Evolutionary conservation across 2,888 invertebrate genomes (phyloP).

Genomic region (Apodemia mormo): DNA sequence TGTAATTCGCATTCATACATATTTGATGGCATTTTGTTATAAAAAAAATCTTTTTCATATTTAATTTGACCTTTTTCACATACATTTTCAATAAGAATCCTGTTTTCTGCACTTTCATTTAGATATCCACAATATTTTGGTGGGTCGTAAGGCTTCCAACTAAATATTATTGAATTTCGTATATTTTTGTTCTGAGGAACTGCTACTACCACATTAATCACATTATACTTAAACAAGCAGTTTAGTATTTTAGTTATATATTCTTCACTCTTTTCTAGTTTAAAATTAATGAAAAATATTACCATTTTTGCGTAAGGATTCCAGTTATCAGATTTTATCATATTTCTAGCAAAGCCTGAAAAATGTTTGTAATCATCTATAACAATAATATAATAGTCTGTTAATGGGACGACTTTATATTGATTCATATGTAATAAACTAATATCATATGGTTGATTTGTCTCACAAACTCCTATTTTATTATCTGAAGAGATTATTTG

Average conservation of each 20-base stretch:
- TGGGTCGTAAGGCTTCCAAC: constrained; percentile 67
- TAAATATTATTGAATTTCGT: constrained; percentile 55
- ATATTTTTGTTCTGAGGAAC: constrained; percentile 51
- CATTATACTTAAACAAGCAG: constrained; percentile 60
- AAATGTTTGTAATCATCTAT: constrained; percentile 56
- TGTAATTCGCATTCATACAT: constrained; percentile 71
- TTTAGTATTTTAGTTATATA: constrained; percentile 53
- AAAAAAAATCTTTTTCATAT: constrained; percentile 44
- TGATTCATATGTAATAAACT: constrained; percentile 47
- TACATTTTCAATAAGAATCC: constrained; percentile 52
- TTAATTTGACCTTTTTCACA: constrained; percentile 56
- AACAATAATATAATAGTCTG: constrained; percentile 60
- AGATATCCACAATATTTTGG: constrained; percentile 63
- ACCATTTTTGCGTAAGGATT: constrained; percentile 64
- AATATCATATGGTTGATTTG: constrained; percentile 26
- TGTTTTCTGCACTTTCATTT: constrained; percentile 57
- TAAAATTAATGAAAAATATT: constrained; percentile 53
- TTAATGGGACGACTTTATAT: constrained; percentile 47
- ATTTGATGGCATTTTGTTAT: constrained; percentile 51
- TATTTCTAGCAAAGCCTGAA: constrained; percentile 47
- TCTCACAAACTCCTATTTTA: constrained; percentile 44
- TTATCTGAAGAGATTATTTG: constrained; percentile 50
- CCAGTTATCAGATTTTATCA: constrained; percentile 60
- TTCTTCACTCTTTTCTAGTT: constrained; percentile 38
- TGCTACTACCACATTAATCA: constrained; percentile 53